Conservation (phyloP, 2,888 invertebrate genomes). For the Tachina grossa region DNA sequence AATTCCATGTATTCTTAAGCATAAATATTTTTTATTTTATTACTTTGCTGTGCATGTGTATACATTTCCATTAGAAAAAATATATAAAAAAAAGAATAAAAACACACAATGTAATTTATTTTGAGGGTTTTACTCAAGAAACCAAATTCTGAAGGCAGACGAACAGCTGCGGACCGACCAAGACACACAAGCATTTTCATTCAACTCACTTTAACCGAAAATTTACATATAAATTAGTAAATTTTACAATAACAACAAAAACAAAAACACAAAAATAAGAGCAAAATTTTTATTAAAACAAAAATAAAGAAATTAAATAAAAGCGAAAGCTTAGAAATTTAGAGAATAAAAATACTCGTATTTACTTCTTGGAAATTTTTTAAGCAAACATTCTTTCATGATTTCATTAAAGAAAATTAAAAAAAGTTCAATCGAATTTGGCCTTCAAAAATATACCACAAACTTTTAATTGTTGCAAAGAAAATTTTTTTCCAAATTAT, state of each 20-base stretch:
- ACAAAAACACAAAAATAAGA: background rate
- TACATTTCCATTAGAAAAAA: constrained; percentile 11
- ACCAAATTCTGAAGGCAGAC: constrained; percentile 36
- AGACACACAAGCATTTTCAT: background rate
- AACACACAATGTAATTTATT: constrained; percentile 30
- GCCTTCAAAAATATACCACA: background rate
- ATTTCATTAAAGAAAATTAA: constrained; percentile 2
- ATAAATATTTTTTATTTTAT: constrained; percentile 30
- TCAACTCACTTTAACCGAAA: constrained; percentile 55
- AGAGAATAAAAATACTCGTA: constrained; percentile 12
- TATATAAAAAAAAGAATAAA: background rate
- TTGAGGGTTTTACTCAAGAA: constrained; percentile 36
- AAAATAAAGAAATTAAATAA: constrained; percentile 40
- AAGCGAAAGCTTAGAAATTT: constrained; percentile 43
- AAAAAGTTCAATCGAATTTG: background rate
- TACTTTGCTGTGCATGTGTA: constrained; percentile 5
- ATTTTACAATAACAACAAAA: constrained; percentile 47
- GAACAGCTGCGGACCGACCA: background rate
- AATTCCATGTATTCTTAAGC: constrained; percentile 12
- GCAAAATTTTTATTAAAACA: background rate
- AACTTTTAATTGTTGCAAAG: constrained; percentile 32
- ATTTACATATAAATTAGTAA: constrained; percentile 69
- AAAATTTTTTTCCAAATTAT: background rate
- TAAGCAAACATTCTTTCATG: constrained; percentile 7
- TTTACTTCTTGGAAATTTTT: background rate